A percentile compares a stretch with the other conserved stretches of the same genome.
Evolutionary conservation across 2,113 vertebrate species (phyloP).

Genomic region (Pao palembangensis): DNA sequence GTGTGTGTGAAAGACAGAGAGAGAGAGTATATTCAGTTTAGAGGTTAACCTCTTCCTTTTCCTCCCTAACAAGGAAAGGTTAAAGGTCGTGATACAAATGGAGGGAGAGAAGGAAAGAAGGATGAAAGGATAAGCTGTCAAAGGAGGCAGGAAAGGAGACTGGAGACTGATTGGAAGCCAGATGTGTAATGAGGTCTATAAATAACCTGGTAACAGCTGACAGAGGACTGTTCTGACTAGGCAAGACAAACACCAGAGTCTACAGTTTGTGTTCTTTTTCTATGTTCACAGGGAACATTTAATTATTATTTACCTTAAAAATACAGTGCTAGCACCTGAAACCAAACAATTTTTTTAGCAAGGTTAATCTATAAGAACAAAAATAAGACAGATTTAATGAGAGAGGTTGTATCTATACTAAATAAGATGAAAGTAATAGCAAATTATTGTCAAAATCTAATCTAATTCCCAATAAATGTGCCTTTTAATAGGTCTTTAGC

Average conservation of each 20-base stretch:
- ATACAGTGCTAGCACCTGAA: too few species aligned
- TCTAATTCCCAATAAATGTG: constrained; percentile 7
- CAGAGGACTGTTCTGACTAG: constrained; percentile 10
- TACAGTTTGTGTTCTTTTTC: constrained; percentile 1
- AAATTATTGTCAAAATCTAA: too few species aligned
- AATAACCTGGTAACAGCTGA: constrained; percentile 52
- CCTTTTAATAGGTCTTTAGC: not conserved
- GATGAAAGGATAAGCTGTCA: constrained; percentile 62
- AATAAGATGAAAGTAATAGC: not conserved
- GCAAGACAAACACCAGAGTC: constrained; percentile 19
- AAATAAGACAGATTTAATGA: not conserved
- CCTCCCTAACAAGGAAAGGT: constrained; percentile 59
- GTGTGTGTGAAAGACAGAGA: not conserved
- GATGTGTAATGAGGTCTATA: constrained; percentile 60
- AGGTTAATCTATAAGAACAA: not conserved
- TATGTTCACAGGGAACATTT: not conserved
- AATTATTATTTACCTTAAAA: too few species aligned
- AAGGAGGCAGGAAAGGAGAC: constrained; percentile 49
- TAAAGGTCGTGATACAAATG: constrained; percentile 60
- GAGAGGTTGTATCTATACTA: not conserved
- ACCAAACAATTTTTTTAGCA: too few species aligned
- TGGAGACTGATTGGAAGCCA: constrained; percentile 54
- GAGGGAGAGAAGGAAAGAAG: constrained; percentile 51
- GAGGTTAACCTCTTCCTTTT: constrained; percentile 63
- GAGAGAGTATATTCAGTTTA: constrained; percentile 27